These are phyloP conservation scores for Malurus elegans DNA, from an alignment of 2,113 vertebrate genomes.

Conservation along the genomic window DNA sequence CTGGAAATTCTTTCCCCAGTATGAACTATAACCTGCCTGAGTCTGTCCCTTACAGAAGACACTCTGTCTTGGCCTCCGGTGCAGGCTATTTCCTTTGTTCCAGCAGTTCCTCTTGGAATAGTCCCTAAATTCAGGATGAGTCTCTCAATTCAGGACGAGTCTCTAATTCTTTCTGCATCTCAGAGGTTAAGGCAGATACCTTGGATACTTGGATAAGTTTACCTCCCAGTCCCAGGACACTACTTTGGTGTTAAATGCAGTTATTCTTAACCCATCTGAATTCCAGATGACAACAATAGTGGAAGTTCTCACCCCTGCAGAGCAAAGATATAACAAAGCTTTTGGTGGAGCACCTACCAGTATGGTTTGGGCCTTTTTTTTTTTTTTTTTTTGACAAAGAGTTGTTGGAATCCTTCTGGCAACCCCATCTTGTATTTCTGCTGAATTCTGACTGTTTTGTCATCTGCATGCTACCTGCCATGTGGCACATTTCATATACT, in stretches of 20 bases:
- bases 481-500: constrained; percentile 17
- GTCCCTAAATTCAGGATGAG: not conserved
- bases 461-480: constrained; percentile 55
- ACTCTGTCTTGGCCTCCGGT: accelerated
- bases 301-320: not conserved
- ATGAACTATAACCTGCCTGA: not conserved
- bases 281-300: accelerated
- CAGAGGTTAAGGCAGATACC: not conserved
- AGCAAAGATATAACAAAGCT: not conserved
- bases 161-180: not conserved
- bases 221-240: accelerated
- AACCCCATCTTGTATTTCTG: constrained; percentile 51
- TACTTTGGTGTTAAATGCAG: not conserved
- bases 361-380: not conserved
- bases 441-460: constrained; percentile 46
- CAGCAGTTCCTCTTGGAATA: not conserved
- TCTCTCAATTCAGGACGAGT: not conserved
- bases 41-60: not conserved
- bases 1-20: not conserved
- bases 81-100: not conserved
- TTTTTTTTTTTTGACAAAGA: not conserved
- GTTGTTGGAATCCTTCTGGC: constrained; percentile 17
- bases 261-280: not conserved
- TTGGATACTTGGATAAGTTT: not conserved
- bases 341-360: not conserved